Conservation (phyloP, 2,797 vertebrate species). For the Chromis chromis region DNA sequence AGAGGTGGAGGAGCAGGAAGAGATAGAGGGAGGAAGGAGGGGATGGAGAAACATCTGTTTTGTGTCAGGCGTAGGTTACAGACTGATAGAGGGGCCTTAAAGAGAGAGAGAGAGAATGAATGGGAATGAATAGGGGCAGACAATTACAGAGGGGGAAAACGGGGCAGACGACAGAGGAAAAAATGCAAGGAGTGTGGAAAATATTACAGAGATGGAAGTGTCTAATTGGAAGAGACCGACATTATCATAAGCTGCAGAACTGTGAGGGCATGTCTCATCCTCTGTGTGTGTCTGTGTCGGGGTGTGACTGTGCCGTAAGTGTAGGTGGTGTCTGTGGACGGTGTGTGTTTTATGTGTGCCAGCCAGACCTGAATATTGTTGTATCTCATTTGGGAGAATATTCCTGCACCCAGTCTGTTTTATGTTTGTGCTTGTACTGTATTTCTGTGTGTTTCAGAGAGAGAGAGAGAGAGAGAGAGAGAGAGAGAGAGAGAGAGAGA, state of each 20-base stretch:
- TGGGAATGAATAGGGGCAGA: constrained; percentile 33
- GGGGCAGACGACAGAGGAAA: constrained; percentile 40
- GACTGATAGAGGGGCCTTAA: constrained; percentile 65
- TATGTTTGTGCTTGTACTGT: constrained; percentile 13
- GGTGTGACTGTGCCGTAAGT: constrained; percentile 17
- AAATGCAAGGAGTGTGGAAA: constrained; percentile 63
- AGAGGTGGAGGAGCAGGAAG: constrained; percentile 59
- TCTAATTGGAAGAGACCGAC: constrained; percentile 70
- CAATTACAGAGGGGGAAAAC: constrained; percentile 46
- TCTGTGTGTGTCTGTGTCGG: constrained; percentile 23
- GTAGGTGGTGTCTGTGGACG: not conserved
- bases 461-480: constrained; percentile 17
- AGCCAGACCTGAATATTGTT: constrained; percentile 44
- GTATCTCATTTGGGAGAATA: constrained; percentile 54
- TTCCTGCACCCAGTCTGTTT: constrained; percentile 49
- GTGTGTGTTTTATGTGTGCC: constrained; percentile 8
- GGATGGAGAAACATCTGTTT: constrained; percentile 78
- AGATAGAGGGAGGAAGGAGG: constrained; percentile 64
- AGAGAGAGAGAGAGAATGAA: constrained; percentile 13
- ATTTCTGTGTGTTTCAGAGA: not conserved
- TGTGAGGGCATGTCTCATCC: constrained; percentile 40
- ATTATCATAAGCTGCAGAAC: constrained; percentile 65
- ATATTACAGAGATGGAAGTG: constrained; percentile 64
- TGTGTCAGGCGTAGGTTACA: constrained; percentile 74
- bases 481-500: constrained; percentile 23